Evolutionary conservation across 92 coral and sea anemone species (phyloP).

Genomic region (Muricea muricata): DNA sequence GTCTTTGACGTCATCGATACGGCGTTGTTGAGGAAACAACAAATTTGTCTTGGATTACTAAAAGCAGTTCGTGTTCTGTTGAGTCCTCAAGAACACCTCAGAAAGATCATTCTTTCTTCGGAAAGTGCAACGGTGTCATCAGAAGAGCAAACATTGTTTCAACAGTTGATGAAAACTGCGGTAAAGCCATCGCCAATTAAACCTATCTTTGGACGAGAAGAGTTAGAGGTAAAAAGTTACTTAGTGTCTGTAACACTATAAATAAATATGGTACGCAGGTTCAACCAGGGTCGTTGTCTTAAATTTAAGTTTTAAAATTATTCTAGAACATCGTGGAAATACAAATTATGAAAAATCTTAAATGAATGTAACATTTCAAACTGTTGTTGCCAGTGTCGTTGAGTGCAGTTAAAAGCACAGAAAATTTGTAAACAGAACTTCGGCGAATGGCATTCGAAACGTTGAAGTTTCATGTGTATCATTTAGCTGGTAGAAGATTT

Average conservation of each 20-base stretch:
- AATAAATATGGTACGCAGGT: too few relatives aligned
- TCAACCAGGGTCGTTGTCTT: too few relatives aligned
- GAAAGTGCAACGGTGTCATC: slow-evolving; percentile 60
- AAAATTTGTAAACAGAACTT: too few relatives aligned
- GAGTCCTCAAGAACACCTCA: slow-evolving; percentile 92
- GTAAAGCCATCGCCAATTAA: slow-evolving; percentile 94
- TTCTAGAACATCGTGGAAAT: too few relatives aligned
- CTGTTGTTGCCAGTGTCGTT: too few relatives aligned
- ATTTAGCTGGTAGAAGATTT: too few relatives aligned
- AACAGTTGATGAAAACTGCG: slow-evolving; percentile 92
- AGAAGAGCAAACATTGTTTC: slow-evolving; percentile 77
- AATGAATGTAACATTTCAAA: too few relatives aligned
- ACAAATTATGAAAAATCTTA: too few relatives aligned
- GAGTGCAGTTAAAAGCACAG: too few relatives aligned
- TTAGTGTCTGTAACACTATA: background rate
- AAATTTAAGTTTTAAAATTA: too few relatives aligned
- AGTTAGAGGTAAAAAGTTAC: slow-evolving; percentile 75
- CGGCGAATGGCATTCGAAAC: too few relatives aligned
- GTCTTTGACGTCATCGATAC: slow-evolving; percentile 80
- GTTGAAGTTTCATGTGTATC: too few relatives aligned
- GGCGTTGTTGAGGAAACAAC: slow-evolving; percentile 80
- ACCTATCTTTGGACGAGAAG: slow-evolving; percentile 92
- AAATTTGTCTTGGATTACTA: slow-evolving; percentile 88
- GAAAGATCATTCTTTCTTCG: slow-evolving; percentile 86
- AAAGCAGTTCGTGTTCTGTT: slow-evolving; percentile 95